Evolutionary conservation across 2,797 vertebrate species (phyloP), one percentile per base, ranked within the genome.

Genomic region (Dipus sagitta): DNA sequence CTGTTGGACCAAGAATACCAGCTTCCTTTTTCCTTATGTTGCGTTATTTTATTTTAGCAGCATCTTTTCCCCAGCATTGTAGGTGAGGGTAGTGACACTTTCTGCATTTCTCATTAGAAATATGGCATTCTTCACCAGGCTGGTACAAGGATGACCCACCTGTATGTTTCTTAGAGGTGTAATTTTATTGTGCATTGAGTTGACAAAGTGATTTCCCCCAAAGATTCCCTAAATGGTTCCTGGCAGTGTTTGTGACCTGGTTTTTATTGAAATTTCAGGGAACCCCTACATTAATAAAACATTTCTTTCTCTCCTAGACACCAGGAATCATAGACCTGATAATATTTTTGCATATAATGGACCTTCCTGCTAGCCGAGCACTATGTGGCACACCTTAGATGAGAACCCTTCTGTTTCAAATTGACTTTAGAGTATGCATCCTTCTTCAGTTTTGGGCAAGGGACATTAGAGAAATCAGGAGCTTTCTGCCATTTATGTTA

Each of bases 221-320:
- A 47, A 80, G 26, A 86, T 93, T 91, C n/a, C n/a, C 28, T 32
- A 86, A 68, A 26, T 64, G 21, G 34, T 77, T 89, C n/a, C 90
- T 87, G 70, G 11, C 52, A 87, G n/a, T 62, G 47, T 71, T 79
- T 68, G 62, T 52, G 54, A 90, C 6, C 42, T 85, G 83, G 20
- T 34, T 92, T 71, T 34, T 65, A 58, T 76, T 86, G 65, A 52
- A 79, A 2, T 77, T 62, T 52, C 24, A 47, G 32, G 32, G 0
- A 65, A 86, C 21, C 32, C 47, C 17, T 47, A 42, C 7, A 42
- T 28, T 17, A 77, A 17, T 62, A 62, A 20, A 62, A 13, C 15
- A n/a, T 71, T 52, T 2, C 42, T 76, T 2, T 77, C 30, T 78
- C 10, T 93, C 11, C 9, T 71, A 52, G 58, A 79, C 2, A 1